Evolutionary conservation across 2,113 vertebrate genomes (phyloP), one percentile per base, ranked within the genome.

Genomic region (Macroglossus sobrinus): DNA sequence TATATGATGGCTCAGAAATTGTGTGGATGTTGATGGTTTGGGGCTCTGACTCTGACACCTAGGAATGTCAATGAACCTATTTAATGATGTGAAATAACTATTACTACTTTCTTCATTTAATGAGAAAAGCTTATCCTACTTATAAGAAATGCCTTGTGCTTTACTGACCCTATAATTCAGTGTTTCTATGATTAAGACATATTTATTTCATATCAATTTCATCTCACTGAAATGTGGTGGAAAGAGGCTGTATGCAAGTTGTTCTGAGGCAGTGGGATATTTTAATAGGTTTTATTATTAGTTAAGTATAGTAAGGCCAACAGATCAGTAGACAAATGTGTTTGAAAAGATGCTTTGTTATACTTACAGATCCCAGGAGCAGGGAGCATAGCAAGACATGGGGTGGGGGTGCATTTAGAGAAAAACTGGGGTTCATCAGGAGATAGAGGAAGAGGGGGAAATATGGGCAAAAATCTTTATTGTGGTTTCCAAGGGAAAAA

Each of bases 1-100:
- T 68, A 81, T 72, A 64, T 2, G n/a, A 63, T 7, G 28, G n/a
- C n/a, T 82, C n/a, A 81, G 78, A 50, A 57, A 57, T 57, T 21
- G 47, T 14, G 66, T 81, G 53, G 43, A 35, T 47, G 19, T 71
- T 66, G 69, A 84, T 61, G 30, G 47, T 74, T 84, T 87, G 28
- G 28, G 35, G 4, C 87, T 84, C 93, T 69, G 28, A 78, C 22
- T 74, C 76, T 91, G 71, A 88, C 21, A 88, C 7, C 33, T 26
- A 75, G 19, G 30, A 78, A 87, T 35, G 24, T 90, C 50, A 91
- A 18, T 9, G 79, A 80, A 72, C 28, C 53, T 21, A 91, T 72
- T 91, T 95, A 91, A 75, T 82, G 72, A 69, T 55, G 33, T 55
- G 43, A 84, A 93, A 59, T 68, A 86, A 66, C 53, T 66, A 53